Evolutionary conservation across 1,140 invertebrate species (phyloP), one percentile per base, ranked within the genome.

Genomic region (Bombus superbus): DNA sequence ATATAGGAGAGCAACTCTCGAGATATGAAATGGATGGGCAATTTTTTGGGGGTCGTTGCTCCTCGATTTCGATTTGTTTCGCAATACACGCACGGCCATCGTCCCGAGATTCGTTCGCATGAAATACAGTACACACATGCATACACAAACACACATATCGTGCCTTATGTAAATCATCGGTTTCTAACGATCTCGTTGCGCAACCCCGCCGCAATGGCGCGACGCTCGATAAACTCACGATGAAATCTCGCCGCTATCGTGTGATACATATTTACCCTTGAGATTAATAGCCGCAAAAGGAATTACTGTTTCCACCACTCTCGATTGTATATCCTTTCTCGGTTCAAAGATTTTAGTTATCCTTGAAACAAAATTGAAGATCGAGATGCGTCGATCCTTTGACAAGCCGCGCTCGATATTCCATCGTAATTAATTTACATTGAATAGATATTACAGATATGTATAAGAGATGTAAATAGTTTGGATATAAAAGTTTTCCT

Each of bases 171-270:
- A 88, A 88, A 88, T 88, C 57, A 71, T 74, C 32, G 59, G 47
- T 71, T 32, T 66, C 69, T 87, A 84, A 88, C 75, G 87, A 88
- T 84, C 72, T 66, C 53, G 81, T 83, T 80, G 68, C 62, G 64
- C 44, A 84, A 64, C 35, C 73, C 47, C 42, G 57, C 71, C 71
- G 15, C 64, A 53, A 64, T 76, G 44, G 64, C 86, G 66, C 69
- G 80, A 74, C 57, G 72, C 44, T 74, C 78, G 71, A 73, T 59
- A 38, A 74, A 53, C 25, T 88, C 79, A 88, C 25, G 79, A 64
- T 62, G 81, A 32, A 69, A 76, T 42, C 82, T 83, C 57, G 18
- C 53, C 47, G 40, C 13, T 42, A n/a, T 53, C 64, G 22, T 53
- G 53, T 53, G 81, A 83, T 78, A 76, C 69, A 40, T 64, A 81